Evolutionary conservation across 2,113 vertebrate genomes (phyloP).

Genomic region (Limanda limanda): DNA sequence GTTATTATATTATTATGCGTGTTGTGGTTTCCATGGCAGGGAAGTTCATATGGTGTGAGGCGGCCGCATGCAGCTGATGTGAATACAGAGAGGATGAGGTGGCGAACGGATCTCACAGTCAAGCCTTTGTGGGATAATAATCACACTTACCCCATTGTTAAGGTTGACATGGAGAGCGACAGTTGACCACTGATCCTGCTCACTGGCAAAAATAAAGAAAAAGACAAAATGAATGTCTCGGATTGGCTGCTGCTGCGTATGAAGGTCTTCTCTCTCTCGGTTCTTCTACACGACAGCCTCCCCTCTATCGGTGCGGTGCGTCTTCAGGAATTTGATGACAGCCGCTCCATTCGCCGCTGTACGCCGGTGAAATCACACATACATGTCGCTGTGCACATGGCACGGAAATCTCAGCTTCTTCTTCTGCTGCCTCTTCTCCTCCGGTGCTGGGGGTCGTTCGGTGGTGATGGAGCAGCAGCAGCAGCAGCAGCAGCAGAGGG

Average conservation of each 20-base stretch:
- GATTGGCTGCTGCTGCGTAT: slow-evolving; percentile 70
- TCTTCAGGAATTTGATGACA: slow-evolving; percentile 76
- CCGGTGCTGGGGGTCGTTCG: slow-evolving; percentile 15
- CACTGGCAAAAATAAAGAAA: slow-evolving; percentile 47
- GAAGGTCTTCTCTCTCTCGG: slow-evolving; percentile 65
- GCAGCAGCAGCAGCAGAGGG: slow-evolving; percentile 19
- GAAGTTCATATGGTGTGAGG: slow-evolving; percentile 53
- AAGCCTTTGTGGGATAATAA: slow-evolving; percentile 38
- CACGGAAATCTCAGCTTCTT: slow-evolving; percentile 35
- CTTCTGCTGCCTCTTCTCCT: slow-evolving; percentile 10
- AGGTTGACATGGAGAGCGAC: slow-evolving; percentile 60
- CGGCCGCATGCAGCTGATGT: slow-evolving; percentile 46
- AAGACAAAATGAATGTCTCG: slow-evolving; percentile 42
- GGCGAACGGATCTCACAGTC: slow-evolving; percentile 18
- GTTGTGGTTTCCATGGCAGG: slow-evolving; percentile 39
- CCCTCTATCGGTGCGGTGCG: slow-evolving; percentile 60
- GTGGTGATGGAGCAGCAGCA: slow-evolving; percentile 49
- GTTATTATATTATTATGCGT: slow-evolving; percentile 34
- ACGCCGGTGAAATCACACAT: slow-evolving; percentile 66
- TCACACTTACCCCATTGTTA: slow-evolving; percentile 80
- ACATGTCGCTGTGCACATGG: slow-evolving; percentile 72
- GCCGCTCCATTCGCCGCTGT: slow-evolving; percentile 68
- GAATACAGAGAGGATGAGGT: slow-evolving; percentile 36
- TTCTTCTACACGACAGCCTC: slow-evolving; percentile 53
- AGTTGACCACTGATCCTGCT: slow-evolving; percentile 49